A percentile compares a stretch with the other conserved stretches of the same genome.
Conservation (phyloP, 2,888 invertebrate genomes). For the Trisateles emortualis region DNA sequence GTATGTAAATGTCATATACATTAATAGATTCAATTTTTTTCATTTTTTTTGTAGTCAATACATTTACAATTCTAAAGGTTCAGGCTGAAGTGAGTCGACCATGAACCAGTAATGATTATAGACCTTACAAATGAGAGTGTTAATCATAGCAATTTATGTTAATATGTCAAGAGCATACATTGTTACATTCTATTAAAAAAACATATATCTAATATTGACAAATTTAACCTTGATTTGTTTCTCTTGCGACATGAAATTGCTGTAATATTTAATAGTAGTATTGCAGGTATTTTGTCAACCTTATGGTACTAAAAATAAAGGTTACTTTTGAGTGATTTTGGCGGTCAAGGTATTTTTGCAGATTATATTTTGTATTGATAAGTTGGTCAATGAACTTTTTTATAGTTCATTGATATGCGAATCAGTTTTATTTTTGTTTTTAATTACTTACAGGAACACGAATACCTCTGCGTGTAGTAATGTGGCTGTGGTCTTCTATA, state of each 20-base stretch:
- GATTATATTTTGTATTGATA: conserved; percentile 9
- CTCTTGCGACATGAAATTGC: conserved; percentile 24
- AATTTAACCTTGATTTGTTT: conserved; percentile 40
- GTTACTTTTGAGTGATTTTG: conserved; percentile 15
- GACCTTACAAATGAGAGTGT: conserved; percentile 23
- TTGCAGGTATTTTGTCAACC: conserved; percentile 3
- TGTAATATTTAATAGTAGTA: conserved; percentile 32
- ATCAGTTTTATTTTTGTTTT: background rate
- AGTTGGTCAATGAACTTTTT: conserved; percentile 34
- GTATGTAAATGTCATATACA: no score
- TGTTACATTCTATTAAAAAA: conserved; percentile 16
- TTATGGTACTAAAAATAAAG: conserved; percentile 11
- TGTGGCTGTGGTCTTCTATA: no score
- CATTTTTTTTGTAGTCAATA: no score
- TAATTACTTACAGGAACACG: no score
- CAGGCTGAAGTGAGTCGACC: background rate
- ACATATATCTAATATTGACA: conserved; percentile 31
- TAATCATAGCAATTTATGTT: conserved; percentile 20
- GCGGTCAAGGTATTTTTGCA: conserved; percentile 24
- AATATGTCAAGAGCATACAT: conserved; percentile 43
- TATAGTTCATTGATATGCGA: conserved; percentile 3
- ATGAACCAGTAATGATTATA: background rate
- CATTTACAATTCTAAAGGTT: no score
- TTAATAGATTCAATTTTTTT: no score
- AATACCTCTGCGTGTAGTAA: no score